Conservation (phyloP, 2,888 invertebrate genomes). For the Folsomia candida region DNA sequence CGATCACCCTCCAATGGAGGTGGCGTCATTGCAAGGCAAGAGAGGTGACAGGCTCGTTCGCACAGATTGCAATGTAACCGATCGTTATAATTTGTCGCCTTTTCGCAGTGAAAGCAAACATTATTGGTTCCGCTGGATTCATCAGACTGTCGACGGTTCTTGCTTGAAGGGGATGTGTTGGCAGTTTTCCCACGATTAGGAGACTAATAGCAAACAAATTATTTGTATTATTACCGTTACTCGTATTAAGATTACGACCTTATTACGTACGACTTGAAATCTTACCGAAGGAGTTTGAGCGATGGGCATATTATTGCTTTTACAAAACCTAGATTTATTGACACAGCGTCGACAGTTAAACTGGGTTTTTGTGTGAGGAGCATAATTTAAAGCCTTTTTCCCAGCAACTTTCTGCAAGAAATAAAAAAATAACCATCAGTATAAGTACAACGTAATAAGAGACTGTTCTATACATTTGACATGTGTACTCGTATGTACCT, state of each 20-base stretch:
- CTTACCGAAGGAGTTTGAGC: too few species aligned
- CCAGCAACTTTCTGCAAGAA: conserved; percentile 31
- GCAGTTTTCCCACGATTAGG: too few species aligned
- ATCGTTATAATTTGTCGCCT: conserved; percentile 32
- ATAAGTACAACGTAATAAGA: background rate
- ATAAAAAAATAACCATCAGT: background rate
- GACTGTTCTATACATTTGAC: background rate
- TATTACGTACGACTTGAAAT: too few species aligned
- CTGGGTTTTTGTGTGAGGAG: conserved; percentile 31
- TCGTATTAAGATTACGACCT: too few species aligned
- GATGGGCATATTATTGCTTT: conserved; percentile 24
- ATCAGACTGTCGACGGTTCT: background rate
- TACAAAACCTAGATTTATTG: conserved; percentile 36
- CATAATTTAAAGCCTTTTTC: conserved; percentile 36
- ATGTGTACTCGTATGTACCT: conserved; percentile 23
- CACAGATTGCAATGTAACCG: conserved; percentile 48
- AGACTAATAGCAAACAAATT: too few species aligned
- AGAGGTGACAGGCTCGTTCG: conserved; percentile 45
- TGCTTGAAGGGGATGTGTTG: too few species aligned
- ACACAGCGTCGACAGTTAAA: conserved; percentile 42
- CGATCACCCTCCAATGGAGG: conserved; percentile 46
- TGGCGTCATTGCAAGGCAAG: conserved; percentile 42
- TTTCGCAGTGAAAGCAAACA: conserved; percentile 45
- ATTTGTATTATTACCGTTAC: too few species aligned
- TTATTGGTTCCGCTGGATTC: background rate